Percentiles rank a stretch among this genome's conserved stretches.
phyloP scores from a whole-genome alignment of 2,797 vertebrate genomes.

The Esox lucius region DNA sequence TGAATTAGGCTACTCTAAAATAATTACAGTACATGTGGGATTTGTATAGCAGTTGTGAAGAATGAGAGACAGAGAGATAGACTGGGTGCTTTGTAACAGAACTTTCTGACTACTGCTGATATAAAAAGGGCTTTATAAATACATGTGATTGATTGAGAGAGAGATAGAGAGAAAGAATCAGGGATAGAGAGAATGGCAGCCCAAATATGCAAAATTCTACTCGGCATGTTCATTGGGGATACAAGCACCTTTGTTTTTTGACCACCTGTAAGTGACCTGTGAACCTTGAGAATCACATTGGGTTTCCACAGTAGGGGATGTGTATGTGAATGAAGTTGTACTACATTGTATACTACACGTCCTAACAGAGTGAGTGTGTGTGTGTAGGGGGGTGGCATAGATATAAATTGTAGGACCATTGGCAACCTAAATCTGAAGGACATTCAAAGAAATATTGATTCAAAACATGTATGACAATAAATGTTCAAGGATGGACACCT shows the following conservation, averaged over 20 bases:
- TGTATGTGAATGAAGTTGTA: constrained; percentile 29
- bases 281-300: constrained; percentile 52
- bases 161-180: no score
- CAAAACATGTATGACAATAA: neutral
- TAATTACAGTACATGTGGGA: neutral
- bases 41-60: neutral
- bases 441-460: constrained; percentile 3
- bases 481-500: neutral
- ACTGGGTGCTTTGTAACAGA: no score
- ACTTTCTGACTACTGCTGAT: no score
- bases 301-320: constrained; percentile 29
- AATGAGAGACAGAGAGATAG: no score
- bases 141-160: no score
- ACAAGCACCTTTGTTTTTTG: constrained; percentile 6
- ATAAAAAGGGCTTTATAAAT: no score
- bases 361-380: no score
- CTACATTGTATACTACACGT: no score
- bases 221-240: neutral
- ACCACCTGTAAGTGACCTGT: constrained; percentile 34
- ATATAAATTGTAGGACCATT: neutral
- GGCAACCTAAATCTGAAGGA: neutral
- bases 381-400: neutral
- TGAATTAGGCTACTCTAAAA: neutral
- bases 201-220: no score
- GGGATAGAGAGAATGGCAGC: no score